phyloP scores from a whole-genome alignment of 2,113 vertebrate species.

The Poecilia latipinna region DNA sequence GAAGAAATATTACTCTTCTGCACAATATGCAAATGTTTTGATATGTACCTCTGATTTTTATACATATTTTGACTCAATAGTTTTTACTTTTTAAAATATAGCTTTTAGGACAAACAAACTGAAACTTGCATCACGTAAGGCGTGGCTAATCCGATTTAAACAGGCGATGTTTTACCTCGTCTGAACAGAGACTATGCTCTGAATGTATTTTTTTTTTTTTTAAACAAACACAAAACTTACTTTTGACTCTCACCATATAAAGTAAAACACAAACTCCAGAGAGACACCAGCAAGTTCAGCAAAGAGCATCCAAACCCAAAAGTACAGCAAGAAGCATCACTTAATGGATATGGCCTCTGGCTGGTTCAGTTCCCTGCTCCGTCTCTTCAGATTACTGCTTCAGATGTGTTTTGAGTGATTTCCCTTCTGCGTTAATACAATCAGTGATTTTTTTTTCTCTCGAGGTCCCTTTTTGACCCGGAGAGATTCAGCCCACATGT shows the following conservation, averaged over 20 bases:
- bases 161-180: no score
- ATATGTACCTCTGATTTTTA: no score
- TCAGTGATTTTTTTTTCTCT: not conserved
- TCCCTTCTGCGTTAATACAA: not conserved
- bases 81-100: no score
- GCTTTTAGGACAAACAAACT: no score
- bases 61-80: no score
- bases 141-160: no score
- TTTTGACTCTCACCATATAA: not conserved
- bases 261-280: not conserved
- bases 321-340: not conserved
- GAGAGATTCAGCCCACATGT: not conserved
- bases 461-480: not conserved
- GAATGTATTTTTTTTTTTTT: not conserved
- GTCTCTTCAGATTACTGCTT: constrained; percentile 4
- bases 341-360: not conserved
- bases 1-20: no score
- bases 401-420: not conserved
- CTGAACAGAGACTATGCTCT: not conserved
- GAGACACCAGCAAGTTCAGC: not conserved
- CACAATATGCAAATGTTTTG: no score
- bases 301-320: not conserved
- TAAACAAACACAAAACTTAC: no score
- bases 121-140: no score
- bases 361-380: not conserved